Base-by-base conservation (phyloP, 2,888 invertebrate genomes). In the Prenolepis imparis region DNA sequence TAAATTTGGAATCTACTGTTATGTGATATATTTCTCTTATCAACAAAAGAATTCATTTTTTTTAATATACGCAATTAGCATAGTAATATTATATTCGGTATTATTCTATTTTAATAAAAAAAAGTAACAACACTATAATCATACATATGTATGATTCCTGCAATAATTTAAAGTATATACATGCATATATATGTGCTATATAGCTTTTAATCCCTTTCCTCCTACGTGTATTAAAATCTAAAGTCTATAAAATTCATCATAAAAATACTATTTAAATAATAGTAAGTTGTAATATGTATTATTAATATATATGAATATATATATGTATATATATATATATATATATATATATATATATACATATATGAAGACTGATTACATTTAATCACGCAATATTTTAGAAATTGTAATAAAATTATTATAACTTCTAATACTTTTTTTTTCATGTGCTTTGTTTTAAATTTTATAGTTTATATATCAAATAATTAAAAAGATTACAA, bases 381-480 rank as follows among this genome's bases (percentile, higher is more conserved):
- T 15, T 44, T 15, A 44, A 63, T 24, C 2, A 80, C 11, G 44
- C 4, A 28, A 12, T 57, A 44, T 61, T 59, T n/a, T 21, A 8
- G 39, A 72, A 32, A 36, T 28, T 18, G 18, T n/a, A 77, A n/a
- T 66, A 21, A 64, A 74, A 5, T 41, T 36, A 61, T 44, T 66
- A 36, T 24, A 28, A 12, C 3, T 36, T 52, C 21, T 41, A 77
- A 77, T 39, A 55, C 3, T 32, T 21, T 32, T 11, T n/a, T 28
- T 21, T 24, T 32, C 11, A 15, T 8, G 32, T 36, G n/a, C 8
- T 44, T 61, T 9, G 15, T 12, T 63, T 32, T 36, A 63, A 63
- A 36, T 36, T 36, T 63, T 63, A n/a, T 11, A 9, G 8, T 32
- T 63, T n/a, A 11, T 18, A 18, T 63, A 32, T 9, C 36, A 21